Percentiles rank a stretch among this genome's conserved stretches.
These are phyloP conservation scores for Ophiodon elongatus DNA, from an alignment of 2,113 vertebrate genomes.

Conservation along the genomic window DNA sequence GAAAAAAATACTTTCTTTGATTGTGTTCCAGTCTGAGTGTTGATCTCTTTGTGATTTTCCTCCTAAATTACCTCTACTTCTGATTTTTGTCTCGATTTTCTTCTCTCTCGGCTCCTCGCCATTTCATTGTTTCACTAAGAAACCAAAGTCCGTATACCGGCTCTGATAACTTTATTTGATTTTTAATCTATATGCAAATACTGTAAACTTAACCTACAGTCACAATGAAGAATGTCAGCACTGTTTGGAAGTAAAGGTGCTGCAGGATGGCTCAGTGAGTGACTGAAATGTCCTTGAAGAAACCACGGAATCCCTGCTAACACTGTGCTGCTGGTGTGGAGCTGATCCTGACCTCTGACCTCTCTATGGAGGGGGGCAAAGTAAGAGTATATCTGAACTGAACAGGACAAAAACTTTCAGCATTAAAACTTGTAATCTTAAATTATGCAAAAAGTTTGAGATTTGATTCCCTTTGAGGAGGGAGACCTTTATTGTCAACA, in stretches of 20 bases:
- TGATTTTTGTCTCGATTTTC: not conserved
- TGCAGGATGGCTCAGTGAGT: not conserved
- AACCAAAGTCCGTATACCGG: no score
- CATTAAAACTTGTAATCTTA: not conserved
- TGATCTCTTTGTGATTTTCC: not conserved
- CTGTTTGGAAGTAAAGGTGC: not conserved
- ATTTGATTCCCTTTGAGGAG: not conserved
- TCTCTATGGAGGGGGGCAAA: not conserved
- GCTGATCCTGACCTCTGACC: not conserved
- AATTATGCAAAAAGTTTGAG: not conserved
- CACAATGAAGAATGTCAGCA: not conserved
- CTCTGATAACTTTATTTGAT: not conserved
- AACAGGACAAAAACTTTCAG: not conserved
- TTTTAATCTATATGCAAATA: slow-evolving; percentile 29
- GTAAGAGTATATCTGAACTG: not conserved
- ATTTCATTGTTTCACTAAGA: not conserved
- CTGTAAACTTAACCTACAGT: slow-evolving; percentile 1
- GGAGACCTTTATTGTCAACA: not conserved
- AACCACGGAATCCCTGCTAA: not conserved
- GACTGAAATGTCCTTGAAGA: not conserved
- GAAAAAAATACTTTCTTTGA: not conserved
- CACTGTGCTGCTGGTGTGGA: not conserved
- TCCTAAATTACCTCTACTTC: not conserved
- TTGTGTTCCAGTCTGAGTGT: not conserved
- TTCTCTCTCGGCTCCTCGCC: not conserved